Evolutionary conservation across 2,797 vertebrate genomes (phyloP).

Genomic region (Sphenodon punctatus): DNA sequence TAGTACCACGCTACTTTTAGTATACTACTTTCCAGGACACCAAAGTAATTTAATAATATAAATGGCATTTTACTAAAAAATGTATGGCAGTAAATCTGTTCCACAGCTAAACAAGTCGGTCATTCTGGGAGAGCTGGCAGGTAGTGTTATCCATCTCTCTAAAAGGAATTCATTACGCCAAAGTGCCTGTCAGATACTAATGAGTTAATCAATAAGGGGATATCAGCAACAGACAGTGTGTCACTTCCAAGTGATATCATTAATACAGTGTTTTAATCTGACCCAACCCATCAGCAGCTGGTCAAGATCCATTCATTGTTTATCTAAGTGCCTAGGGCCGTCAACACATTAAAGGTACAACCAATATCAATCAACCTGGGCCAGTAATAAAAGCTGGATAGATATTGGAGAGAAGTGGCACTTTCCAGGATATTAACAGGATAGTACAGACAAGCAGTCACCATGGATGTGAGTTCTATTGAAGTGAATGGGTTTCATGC

Average conservation of each 20-base stretch:
- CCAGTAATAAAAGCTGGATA: not conserved
- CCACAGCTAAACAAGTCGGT: not conserved
- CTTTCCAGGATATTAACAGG: not conserved
- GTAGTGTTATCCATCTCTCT: fast-evolving
- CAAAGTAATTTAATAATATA: fast-evolving
- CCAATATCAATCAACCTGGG: not conserved
- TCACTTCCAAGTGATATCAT: fast-evolving
- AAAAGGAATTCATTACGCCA: not conserved
- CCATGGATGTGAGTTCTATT: no score
- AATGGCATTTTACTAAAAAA: not conserved
- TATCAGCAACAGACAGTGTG: fast-evolving
- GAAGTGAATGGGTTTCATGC: no score
- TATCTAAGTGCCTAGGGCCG: not conserved
- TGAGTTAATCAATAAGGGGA: fast-evolving
- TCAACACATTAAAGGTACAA: not conserved
- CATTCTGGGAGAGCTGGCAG: not conserved
- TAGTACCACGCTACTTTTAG: no score
- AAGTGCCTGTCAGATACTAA: fast-evolving
- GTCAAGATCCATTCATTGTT: fast-evolving
- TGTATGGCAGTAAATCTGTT: fast-evolving
- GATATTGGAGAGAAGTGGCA: not conserved
- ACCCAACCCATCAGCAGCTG: fast-evolving
- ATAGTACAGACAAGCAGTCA: not conserved
- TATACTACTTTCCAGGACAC: fast-evolving
- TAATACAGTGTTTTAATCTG: fast-evolving